Percentiles rank a stretch among this genome's conserved stretches.
phyloP scores from a whole-genome alignment of 2,113 vertebrate genomes.

The Pristiophorus japonicus region DNA sequence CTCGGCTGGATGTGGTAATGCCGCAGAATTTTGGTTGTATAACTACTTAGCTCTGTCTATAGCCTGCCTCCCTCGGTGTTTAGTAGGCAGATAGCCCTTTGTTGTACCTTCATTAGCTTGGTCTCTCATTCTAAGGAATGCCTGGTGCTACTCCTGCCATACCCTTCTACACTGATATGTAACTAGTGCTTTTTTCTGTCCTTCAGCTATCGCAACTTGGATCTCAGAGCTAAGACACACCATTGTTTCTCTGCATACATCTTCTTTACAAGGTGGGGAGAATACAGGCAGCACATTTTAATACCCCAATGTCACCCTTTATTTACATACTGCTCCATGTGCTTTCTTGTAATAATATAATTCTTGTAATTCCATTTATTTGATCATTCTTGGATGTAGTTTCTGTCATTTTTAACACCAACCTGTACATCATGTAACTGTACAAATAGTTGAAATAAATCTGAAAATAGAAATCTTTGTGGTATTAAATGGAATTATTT shows the following conservation, averaged over 20 bases:
- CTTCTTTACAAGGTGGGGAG: slow-evolving; percentile 41
- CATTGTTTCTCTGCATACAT: not conserved
- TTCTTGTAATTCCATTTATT: slow-evolving; percentile 56
- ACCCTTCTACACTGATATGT: not conserved
- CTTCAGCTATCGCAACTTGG: slow-evolving; percentile 33
- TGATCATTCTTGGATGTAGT: slow-evolving; percentile 53
- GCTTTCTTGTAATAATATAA: slow-evolving; percentile 49
- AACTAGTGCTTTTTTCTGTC: not conserved
- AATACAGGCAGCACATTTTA: slow-evolving; percentile 43
- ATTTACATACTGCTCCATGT: slow-evolving; percentile 44
- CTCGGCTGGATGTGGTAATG: not conserved
- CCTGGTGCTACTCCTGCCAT: not conserved
- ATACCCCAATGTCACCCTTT: slow-evolving; percentile 46
- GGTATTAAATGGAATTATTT: not conserved
- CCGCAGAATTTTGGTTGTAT: not conserved
- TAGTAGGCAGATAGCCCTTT: not conserved
- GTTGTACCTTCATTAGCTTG: not conserved
- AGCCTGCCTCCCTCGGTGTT: not conserved
- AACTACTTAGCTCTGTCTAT: not conserved
- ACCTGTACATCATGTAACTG: slow-evolving; percentile 57
- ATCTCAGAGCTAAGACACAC: slow-evolving; percentile 16
- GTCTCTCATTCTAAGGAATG: not conserved
- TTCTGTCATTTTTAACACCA: slow-evolving; percentile 39
- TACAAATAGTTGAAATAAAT: slow-evolving; percentile 59
- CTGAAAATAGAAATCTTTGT: slow-evolving; percentile 52